phyloP scores from a whole-genome alignment of 2,113 vertebrate species.

The Cacatua alba region DNA sequence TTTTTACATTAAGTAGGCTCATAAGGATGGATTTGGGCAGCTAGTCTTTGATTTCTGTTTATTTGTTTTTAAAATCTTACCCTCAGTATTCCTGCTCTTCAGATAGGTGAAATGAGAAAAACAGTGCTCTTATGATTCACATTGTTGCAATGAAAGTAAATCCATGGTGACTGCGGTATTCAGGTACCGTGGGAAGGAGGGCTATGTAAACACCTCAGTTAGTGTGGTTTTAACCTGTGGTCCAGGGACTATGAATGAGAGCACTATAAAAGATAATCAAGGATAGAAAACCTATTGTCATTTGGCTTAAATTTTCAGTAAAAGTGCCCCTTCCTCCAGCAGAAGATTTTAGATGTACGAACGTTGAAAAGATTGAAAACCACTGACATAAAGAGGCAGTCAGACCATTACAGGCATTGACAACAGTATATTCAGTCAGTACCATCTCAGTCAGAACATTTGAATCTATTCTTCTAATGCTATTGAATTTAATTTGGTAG shows the following conservation, averaged over 20 bases:
- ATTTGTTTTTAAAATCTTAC: not conserved
- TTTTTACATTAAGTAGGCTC: not conserved
- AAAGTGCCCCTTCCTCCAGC: not conserved
- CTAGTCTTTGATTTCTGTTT: not conserved
- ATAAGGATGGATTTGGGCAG: not conserved
- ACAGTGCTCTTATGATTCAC: not conserved
- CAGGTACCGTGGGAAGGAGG: not conserved
- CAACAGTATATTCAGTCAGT: not conserved
- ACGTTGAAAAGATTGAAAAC: not conserved
- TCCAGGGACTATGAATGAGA: not conserved
- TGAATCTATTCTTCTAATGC: not conserved
- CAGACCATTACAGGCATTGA: not conserved
- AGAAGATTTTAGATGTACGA: constrained; percentile 3
- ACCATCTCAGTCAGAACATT: not conserved
- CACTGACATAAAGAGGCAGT: not conserved
- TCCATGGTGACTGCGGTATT: not conserved
- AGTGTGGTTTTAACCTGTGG: not conserved
- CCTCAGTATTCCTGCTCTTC: not conserved
- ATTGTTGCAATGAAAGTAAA: not conserved
- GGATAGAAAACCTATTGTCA: not conserved
- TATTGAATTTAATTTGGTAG: not conserved
- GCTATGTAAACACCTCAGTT: not conserved
- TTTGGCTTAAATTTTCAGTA: not conserved
- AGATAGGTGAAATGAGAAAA: not conserved
- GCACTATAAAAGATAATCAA: not conserved